Evolutionary conservation across 2,888 invertebrate genomes (phyloP).

Genomic region (Mythimna impura): DNA sequence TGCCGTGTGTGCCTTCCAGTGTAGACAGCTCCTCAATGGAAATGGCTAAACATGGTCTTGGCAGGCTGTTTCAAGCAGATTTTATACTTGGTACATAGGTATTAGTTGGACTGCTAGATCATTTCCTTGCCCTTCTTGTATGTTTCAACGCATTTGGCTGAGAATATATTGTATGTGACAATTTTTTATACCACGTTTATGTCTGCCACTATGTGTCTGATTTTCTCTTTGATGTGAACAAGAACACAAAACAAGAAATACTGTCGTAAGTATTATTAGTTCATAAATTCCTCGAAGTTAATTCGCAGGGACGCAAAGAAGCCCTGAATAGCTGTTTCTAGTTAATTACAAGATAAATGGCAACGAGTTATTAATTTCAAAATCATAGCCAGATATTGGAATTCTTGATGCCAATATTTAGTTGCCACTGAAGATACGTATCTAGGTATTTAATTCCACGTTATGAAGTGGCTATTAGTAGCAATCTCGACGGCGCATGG

Average conservation of each 20-base stretch:
- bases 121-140: too few relatives aligned
- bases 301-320: slow-evolving; percentile 41
- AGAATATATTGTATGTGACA: slow-evolving; percentile 37
- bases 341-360: slow-evolving; percentile 58
- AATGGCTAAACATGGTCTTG: too few relatives aligned
- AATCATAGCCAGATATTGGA: slow-evolving; percentile 49
- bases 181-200: slow-evolving; percentile 41
- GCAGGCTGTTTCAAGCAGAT: too few relatives aligned
- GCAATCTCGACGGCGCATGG: slow-evolving; percentile 43
- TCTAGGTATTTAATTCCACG: slow-evolving; percentile 55
- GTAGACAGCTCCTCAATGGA: too few relatives aligned
- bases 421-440: slow-evolving; percentile 51
- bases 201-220: slow-evolving; percentile 5
- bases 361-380: slow-evolving; percentile 53
- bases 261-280: slow-evolving; percentile 15
- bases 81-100: too few relatives aligned
- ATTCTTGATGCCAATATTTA: slow-evolving; percentile 54
- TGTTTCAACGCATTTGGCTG: slow-evolving; percentile 32
- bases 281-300: slow-evolving; percentile 19
- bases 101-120: too few relatives aligned
- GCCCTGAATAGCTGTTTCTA: slow-evolving; percentile 40
- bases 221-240: slow-evolving; percentile 22
- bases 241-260: slow-evolving; percentile 15
- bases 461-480: slow-evolving; percentile 54
- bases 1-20: too few relatives aligned